Evolutionary conservation across 2,113 vertebrate genomes (phyloP), one percentile per base, ranked within the genome.

Genomic region (Lates calcarifer): DNA sequence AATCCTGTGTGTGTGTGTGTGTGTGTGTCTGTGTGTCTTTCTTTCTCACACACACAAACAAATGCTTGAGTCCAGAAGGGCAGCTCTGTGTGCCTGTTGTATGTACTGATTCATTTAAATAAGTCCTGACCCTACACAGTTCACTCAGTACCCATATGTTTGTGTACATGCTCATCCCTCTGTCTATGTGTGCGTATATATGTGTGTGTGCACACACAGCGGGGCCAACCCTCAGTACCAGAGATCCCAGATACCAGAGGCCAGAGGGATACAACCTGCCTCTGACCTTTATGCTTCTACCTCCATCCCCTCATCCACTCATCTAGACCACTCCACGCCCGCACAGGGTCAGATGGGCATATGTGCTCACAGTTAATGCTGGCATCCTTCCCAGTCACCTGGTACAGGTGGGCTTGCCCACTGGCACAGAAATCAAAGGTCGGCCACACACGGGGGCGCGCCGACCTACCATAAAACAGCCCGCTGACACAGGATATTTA

Each of bases 311-410:
- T 22, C 68, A 43, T 14, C 24, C 9, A 3, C 18, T 39, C 55
- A 24, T 58, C 57, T 65, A 41, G n/a, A 10, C 81, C 17, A 1
- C 67, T 51, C 28, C 12, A 2, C 11, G 57, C 39, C 43, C 28
- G 22, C 79, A 18, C 51, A 49, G 87, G n/a, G 82, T 90, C 88
- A 85, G 39, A 20, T 18, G 37, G 71, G 57, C 85, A 85, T 79
- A 78, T 89, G 89, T 82, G 79, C 10, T 0, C 85, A 66, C 81
- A 79, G 82, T 80, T 41, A 60, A 35, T 0, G 5, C 63, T 90
- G 91, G 87, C 85, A 66, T 74, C 81, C 41, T 65, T 82, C 89
- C 91, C 88, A 75, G 26, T 63, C 77, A 82, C 87, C 79, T 69
- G 39, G 69, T 26, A 81, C 65, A 37, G 62, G 83, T 67, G 65